A percentile compares a stretch with the other conserved stretches of the same genome.
Evolutionary conservation across 37 sponge, comb jelly and placozoan species (phyloP).

Genomic region (Diacarnus erythraeanus): DNA sequence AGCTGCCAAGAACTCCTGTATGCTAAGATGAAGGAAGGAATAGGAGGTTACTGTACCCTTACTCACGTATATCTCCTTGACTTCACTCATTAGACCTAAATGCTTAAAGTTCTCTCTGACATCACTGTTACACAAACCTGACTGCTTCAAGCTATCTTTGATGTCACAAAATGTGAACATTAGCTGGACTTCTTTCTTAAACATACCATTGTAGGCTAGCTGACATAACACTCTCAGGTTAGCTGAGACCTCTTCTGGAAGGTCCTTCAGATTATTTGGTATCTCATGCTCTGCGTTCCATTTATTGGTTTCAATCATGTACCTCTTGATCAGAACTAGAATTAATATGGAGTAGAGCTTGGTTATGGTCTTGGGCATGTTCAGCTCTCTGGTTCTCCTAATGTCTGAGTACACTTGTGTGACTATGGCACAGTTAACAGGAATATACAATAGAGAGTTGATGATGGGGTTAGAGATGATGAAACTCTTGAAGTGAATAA

Average conservation of each 20-base stretch:
- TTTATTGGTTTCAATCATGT: neutral
- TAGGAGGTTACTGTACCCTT: neutral
- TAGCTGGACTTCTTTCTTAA: neutral
- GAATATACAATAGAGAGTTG: slow-evolving; percentile 18
- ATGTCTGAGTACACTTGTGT: slow-evolving; percentile 2
- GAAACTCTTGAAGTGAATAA: neutral
- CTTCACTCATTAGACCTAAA: slow-evolving; percentile 14
- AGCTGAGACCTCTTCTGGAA: neutral
- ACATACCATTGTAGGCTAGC: neutral
- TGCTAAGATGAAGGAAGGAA: slow-evolving; percentile 10
- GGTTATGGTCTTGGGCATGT: slow-evolving; percentile 31
- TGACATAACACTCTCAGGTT: neutral
- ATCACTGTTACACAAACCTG: slow-evolving; percentile 6
- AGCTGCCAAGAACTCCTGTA: slow-evolving; percentile 16
- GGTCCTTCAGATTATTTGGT: neutral
- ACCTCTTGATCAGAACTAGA: neutral
- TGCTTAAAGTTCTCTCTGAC: neutral
- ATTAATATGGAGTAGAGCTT: slow-evolving; percentile 23
- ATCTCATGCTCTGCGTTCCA: neutral
- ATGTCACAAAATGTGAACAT: neutral
- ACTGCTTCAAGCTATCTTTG: neutral
- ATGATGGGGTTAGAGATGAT: slow-evolving; percentile 8
- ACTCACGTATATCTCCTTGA: slow-evolving; percentile 1
- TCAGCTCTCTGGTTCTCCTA: neutral
- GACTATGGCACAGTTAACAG: slow-evolving; percentile 24